phyloP scores from a whole-genome alignment of 2,797 vertebrate genomes.

The Chloroceryle amazona region DNA sequence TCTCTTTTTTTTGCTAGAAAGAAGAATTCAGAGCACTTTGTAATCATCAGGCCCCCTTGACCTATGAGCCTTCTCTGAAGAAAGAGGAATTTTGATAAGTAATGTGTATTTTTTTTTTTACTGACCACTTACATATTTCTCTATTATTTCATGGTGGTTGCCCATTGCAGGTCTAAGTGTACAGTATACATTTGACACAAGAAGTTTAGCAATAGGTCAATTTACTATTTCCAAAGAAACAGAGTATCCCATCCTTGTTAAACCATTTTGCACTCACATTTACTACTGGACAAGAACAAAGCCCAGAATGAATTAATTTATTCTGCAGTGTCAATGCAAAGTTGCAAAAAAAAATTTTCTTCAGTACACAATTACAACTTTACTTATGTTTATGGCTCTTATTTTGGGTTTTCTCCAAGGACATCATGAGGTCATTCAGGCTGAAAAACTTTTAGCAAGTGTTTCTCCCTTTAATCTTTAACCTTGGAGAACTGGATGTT shows the following conservation, averaged over 20 bases:
- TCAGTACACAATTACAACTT: background rate
- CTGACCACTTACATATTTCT: background rate
- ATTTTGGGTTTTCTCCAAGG: background rate
- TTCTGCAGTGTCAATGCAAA: background rate
- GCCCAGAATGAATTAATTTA: background rate
- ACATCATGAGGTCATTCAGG: background rate
- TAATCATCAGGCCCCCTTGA: background rate
- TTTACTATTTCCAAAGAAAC: background rate
- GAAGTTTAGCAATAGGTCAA: background rate
- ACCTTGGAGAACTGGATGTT: background rate
- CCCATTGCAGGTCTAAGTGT: background rate
- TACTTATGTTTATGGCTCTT: background rate
- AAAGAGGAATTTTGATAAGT: background rate
- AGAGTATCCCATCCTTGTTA: rapidly evolving
- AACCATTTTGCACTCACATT: background rate
- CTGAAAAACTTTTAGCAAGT: background rate
- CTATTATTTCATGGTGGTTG: background rate
- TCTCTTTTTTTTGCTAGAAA: background rate
- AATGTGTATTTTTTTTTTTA: background rate
- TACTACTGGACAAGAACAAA: background rate
- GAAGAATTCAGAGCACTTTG: background rate
- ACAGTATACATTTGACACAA: background rate
- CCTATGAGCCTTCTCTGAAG: background rate
- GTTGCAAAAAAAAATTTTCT: background rate
- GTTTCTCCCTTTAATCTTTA: background rate